Base-by-base conservation (phyloP, 2,113 vertebrate genomes). In the Ellobius talpinus region DNA sequence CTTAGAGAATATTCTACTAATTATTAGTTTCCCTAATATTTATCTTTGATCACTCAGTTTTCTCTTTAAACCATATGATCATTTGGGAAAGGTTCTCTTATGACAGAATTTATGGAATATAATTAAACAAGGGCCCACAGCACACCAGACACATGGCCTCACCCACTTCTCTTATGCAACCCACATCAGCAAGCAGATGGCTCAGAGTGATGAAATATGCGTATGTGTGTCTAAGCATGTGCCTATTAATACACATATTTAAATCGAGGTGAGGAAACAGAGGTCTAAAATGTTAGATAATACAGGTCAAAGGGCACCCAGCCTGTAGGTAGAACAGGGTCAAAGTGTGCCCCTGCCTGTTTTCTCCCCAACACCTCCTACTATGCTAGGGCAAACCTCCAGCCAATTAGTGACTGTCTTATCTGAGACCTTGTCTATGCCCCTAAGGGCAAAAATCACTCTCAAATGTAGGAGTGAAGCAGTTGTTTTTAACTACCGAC, bases 281-380 rank as follows among this genome's bases (percentile, higher is more conserved):
- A 87, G 55, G 39, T 47, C 33, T 77, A 52, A 79, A 65, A 86
- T 50, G 3, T 84, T 45, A 73, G 81, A 4, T 66, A 87, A 66
- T 3, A 52, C n/a, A 86, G 76, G 58, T 81, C 70, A 58, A 61
- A 95, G 89, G 82, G n/a, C 91, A 86, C 70, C n/a, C 42, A 84
- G 55, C 24, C 45, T 26, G 12, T 2, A 90, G 70, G 55, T 26
- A 33, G 74, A 50, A 36, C 7, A 45, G 36, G 81, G 45, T 10
- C 63, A 47, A 84, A 74, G 82, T 65, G 13, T 31, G 8, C 16
- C 31, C 55, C 47, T 16, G 58, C 16, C 1, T 23, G 19, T 68
- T 36, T 84, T 23, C 19, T n/a, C 33, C 17, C 39, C 7, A 19
- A 3, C 5, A 19, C 19, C 16, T 3, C 21, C 8, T 10, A 31